Conservation (phyloP, 2,113 vertebrate genomes). For the Pelecanus crispus region DNA sequence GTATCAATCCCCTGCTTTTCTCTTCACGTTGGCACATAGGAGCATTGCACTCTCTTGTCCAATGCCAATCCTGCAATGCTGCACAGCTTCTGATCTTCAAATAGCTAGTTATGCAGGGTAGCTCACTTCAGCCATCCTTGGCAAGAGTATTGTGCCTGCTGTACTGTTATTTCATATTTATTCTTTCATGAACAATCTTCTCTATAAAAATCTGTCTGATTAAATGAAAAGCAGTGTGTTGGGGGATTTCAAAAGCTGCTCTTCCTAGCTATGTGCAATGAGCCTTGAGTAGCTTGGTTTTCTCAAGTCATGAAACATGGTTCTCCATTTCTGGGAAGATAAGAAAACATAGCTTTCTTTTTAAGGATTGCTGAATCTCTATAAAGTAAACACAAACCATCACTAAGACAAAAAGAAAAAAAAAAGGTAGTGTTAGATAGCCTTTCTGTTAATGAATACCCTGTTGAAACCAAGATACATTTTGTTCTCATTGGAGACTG, state of each 20-base stretch:
- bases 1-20: background rate
- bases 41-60: background rate
- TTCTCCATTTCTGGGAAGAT: background rate
- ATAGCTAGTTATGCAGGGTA: background rate
- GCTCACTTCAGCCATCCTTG: background rate
- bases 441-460: background rate
- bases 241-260: background rate
- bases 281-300: background rate
- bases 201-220: background rate
- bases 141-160: background rate
- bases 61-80: background rate
- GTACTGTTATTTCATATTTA: background rate
- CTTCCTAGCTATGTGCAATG: background rate
- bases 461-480: background rate
- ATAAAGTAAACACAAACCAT: background rate
- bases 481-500: background rate
- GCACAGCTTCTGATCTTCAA: background rate
- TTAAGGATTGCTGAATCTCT: background rate
- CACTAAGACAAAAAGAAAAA: background rate
- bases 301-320: background rate
- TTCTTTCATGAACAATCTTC: background rate
- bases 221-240: background rate
- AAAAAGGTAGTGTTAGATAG: background rate
- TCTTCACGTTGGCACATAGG: rapidly evolving
- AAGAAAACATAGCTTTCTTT: background rate